These are phyloP conservation scores for Protonemura montana DNA, from an alignment of 2,888 invertebrate species.

Conservation along the genomic window DNA sequence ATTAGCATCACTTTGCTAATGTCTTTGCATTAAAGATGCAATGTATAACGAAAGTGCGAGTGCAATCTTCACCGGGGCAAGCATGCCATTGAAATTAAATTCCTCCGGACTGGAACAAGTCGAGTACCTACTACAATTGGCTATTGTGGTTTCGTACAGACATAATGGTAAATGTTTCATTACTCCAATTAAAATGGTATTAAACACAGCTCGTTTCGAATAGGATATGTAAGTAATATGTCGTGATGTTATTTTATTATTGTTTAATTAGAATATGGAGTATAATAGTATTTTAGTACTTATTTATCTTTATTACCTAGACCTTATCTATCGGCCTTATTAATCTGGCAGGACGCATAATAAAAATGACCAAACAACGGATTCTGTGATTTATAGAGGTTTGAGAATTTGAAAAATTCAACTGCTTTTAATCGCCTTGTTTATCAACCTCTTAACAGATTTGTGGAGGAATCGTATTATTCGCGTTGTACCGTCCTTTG, in stretches of 20 bases:
- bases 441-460: too few species aligned
- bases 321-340: too few species aligned
- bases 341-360: too few species aligned
- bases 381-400: too few species aligned
- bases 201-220: not conserved
- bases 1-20: not conserved
- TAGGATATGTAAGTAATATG: not conserved
- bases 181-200: not conserved
- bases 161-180: not conserved
- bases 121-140: not conserved
- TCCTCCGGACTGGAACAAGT: not conserved
- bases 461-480: too few species aligned
- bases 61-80: too few species aligned
- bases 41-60: not conserved
- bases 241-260: not conserved
- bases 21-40: constrained; percentile 3
- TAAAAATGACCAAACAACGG: too few species aligned
- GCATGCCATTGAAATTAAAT: not conserved
- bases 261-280: not conserved
- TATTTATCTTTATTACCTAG: too few species aligned
- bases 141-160: not conserved
- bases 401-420: too few species aligned
- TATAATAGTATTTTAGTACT: not conserved
- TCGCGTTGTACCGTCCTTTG: too few species aligned
- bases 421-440: too few species aligned